These are phyloP conservation scores for Apodemia duryi DNA, from an alignment of 2,888 invertebrate genomes.

Conservation along the genomic window DNA sequence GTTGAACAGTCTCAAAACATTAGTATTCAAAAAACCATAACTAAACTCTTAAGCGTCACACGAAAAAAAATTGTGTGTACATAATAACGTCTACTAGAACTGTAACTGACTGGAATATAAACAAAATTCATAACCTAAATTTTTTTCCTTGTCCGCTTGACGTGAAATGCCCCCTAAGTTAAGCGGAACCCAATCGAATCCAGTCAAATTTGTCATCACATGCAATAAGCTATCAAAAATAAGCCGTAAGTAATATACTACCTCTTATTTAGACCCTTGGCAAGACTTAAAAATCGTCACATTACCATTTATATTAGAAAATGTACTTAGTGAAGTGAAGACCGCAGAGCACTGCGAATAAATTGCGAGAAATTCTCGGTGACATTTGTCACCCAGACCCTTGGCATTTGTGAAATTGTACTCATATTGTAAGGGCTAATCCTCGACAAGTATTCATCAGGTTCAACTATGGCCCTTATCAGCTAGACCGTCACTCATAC, in stretches of 20 bases:
- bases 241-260: not conserved
- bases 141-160: too few species aligned
- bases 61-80: too few species aligned
- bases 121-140: too few species aligned
- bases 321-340: conserved; percentile 47
- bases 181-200: too few species aligned
- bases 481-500: conserved; percentile 43
- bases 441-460: conserved; percentile 68
- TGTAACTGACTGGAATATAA: too few species aligned
- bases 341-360: conserved; percentile 36
- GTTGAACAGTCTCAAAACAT: too few species aligned
- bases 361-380: conserved; percentile 55
- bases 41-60: too few species aligned
- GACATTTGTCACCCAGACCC: conserved; percentile 61
- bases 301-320: conserved; percentile 73
- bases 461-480: conserved; percentile 60
- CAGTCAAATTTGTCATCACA: not conserved
- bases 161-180: too few species aligned
- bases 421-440: conserved; percentile 77
- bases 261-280: conserved; percentile 28
- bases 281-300: conserved; percentile 54
- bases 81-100: too few species aligned
- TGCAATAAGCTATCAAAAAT: not conserved
- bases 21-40: too few species aligned
- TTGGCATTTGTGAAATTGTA: conserved; percentile 66